A percentile compares a stretch with the other conserved stretches of the same genome.
Conservation (phyloP, 2,797 vertebrate genomes). For the Gambusia yucatana region DNA sequence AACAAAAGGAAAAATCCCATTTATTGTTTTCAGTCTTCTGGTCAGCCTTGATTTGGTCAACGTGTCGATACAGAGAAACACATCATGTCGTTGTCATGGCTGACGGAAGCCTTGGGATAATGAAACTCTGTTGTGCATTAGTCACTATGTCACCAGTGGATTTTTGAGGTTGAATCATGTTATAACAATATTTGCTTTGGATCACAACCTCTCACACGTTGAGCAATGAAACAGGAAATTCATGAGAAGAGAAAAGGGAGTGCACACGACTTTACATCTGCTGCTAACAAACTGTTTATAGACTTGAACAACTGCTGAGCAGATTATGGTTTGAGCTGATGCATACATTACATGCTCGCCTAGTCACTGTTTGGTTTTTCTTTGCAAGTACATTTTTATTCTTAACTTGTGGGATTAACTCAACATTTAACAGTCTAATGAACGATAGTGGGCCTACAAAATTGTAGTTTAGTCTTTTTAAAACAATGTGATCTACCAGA, state of each 20-base stretch:
- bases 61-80: conserved; percentile 1
- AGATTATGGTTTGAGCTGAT: background rate
- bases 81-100: background rate
- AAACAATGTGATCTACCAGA: background rate
- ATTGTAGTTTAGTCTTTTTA: background rate
- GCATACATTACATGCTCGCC: background rate
- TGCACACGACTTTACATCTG: conserved; percentile 15
- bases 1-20: background rate
- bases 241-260: conserved; percentile 31
- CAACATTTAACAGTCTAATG: background rate
- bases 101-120: conserved; percentile 17
- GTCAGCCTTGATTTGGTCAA: background rate
- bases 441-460: background rate
- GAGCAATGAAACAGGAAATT: conserved; percentile 50
- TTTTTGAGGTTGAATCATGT: conserved; percentile 48
- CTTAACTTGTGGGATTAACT: background rate
- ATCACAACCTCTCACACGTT: conserved; percentile 29
- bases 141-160: conserved; percentile 5
- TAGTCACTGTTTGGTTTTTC: background rate
- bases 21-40: background rate
- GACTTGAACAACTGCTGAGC: conserved; percentile 10
- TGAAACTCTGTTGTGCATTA: conserved; percentile 1
- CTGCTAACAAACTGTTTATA: conserved; percentile 10
- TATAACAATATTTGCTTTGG: conserved; percentile 43
- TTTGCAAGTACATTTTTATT: background rate